These are phyloP conservation scores for Diarsia rubi DNA, from an alignment of 2,888 invertebrate genomes.

Conservation along the genomic window DNA sequence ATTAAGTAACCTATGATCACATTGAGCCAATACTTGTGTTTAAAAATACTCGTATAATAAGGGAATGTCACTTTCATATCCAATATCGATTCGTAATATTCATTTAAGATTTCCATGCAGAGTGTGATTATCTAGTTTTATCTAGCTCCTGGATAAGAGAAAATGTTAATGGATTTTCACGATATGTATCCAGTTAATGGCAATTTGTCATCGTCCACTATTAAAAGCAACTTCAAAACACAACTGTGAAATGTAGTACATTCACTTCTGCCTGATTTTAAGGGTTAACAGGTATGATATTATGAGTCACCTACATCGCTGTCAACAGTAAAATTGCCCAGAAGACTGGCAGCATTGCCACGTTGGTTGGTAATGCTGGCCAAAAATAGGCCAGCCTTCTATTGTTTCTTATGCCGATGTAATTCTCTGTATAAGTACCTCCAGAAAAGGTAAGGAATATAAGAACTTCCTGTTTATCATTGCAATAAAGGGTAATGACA, in stretches of 20 bases:
- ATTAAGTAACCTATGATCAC: slow-evolving; percentile 27
- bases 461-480: background rate
- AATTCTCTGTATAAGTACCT: background rate
- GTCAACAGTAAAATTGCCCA: no score
- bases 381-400: no score
- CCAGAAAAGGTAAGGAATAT: no score
- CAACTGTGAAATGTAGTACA: background rate
- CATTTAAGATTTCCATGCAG: background rate
- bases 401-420: no score
- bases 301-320: no score
- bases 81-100: background rate
- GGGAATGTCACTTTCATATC: background rate
- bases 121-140: no score
- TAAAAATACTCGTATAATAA: background rate
- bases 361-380: no score
- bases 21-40: background rate
- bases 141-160: no score
- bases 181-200: background rate
- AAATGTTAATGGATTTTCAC: background rate
- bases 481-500: background rate
- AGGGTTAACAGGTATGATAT: background rate
- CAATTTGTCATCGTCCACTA: background rate
- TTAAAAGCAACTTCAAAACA: background rate
- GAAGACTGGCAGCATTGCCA: no score
- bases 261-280: background rate